A percentile compares a stretch with the other conserved stretches of the same genome.
phyloP scores from a whole-genome alignment of 2,888 invertebrate genomes.

The Cheiracanthium punctorium region DNA sequence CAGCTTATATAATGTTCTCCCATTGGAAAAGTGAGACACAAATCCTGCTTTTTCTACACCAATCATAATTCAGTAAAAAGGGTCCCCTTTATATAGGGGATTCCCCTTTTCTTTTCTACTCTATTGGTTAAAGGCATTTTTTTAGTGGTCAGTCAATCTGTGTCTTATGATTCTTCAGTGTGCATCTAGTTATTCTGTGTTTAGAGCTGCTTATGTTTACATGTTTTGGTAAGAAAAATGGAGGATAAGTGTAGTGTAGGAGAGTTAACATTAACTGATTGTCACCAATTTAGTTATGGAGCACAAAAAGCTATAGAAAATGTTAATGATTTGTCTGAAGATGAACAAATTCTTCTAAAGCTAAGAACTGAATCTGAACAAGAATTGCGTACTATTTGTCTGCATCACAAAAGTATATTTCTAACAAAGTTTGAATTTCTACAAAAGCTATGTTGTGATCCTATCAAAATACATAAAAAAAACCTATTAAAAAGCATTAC shows the following conservation, averaged over 20 bases:
- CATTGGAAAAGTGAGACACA: neutral
- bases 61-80: neutral
- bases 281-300: constrained; percentile 13
- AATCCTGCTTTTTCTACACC: neutral
- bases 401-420: constrained; percentile 15
- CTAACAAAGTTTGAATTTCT: neutral
- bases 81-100: constrained; percentile 4
- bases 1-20: neutral
- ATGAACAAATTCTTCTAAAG: constrained; percentile 15
- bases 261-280: constrained; percentile 11
- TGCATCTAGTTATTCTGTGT: constrained; percentile 2
- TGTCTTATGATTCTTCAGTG: constrained; percentile 12
- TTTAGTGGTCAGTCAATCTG: too few relatives aligned
- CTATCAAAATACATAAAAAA: constrained; percentile 11
- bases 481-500: constrained; percentile 4
- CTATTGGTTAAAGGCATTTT: constrained; percentile 3
- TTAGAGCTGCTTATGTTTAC: neutral
- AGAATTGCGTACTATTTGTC: neutral
- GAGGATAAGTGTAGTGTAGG: neutral
- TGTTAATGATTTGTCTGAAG: constrained; percentile 14
- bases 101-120: constrained; percentile 2
- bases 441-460: constrained; percentile 8
- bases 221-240: neutral
- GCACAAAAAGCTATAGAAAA: constrained; percentile 17
- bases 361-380: constrained; percentile 12